These are phyloP conservation scores for Amazona vittata DNA, from an alignment of 2,113 vertebrate species.

Conservation along the genomic window DNA sequence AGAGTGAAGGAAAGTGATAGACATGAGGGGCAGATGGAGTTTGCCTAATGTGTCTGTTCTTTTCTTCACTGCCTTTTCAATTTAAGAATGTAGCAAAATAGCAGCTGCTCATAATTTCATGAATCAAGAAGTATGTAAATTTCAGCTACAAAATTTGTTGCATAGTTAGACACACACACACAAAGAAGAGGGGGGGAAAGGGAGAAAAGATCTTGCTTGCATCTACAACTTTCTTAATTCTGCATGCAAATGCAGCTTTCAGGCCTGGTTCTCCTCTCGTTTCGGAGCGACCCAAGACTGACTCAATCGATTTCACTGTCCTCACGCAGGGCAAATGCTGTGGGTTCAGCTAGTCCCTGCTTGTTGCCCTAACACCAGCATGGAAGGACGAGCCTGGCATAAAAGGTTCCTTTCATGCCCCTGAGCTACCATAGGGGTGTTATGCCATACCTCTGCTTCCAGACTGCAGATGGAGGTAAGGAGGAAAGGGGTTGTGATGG, in stretches of 20 bases:
- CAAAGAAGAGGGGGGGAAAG: not conserved
- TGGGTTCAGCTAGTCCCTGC: not conserved
- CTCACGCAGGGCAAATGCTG: not conserved
- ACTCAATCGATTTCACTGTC: not conserved
- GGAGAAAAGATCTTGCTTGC: conserved; percentile 58
- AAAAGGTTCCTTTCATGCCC: not conserved
- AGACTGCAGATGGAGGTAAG: not conserved
- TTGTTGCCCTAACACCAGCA: not conserved
- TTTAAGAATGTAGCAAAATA: conserved; percentile 79
- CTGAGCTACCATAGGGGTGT: not conserved
- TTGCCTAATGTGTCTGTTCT: conserved; percentile 79
- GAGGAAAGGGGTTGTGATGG: not conserved
- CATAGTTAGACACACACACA: conserved; percentile 55
- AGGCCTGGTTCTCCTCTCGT: conserved; percentile 14
- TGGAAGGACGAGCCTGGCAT: not conserved
- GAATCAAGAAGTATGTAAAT: conserved; percentile 84
- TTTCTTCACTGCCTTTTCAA: conserved; percentile 79
- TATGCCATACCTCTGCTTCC: not conserved
- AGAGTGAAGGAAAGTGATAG: conserved; percentile 76
- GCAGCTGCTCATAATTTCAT: conserved; percentile 83
- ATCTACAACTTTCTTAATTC: conserved; percentile 57
- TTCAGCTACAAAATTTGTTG: conserved; percentile 74
- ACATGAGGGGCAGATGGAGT: conserved; percentile 80
- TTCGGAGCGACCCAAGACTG: not conserved
- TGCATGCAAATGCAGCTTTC: conserved; percentile 42